Evolutionary conservation across 35 echinoderm and acorn worm species (phyloP).

Genomic region (Strongylocentrotus purpuratus): DNA sequence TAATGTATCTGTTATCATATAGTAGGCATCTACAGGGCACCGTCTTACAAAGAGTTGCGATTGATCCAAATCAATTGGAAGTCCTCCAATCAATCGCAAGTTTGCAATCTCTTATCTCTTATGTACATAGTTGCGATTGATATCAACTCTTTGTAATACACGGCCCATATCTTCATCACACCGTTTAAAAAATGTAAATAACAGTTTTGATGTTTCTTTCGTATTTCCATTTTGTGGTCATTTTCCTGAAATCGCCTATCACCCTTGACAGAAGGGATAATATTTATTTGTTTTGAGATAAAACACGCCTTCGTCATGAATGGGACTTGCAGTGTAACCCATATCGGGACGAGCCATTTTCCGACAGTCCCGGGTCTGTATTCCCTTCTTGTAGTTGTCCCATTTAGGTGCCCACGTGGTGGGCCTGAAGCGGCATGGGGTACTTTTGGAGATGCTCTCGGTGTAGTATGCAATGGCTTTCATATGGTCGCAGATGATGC

Average conservation of each 20-base stretch:
- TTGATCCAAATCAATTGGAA: too few species aligned
- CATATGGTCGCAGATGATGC: neutral
- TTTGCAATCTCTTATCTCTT: too few species aligned
- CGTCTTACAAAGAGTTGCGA: too few species aligned
- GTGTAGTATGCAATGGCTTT: constrained; percentile 24
- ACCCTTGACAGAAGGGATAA: neutral
- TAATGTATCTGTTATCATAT: too few species aligned
- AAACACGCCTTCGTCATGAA: neutral
- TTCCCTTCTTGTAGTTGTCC: neutral
- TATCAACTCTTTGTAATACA: too few species aligned
- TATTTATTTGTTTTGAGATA: constrained; percentile 10
- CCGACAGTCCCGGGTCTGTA: neutral
- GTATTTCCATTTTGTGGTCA: neutral
- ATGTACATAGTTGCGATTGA: too few species aligned
- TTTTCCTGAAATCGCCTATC: neutral
- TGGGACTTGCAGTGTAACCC: neutral
- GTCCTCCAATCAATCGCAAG: too few species aligned
- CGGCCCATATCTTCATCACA: too few species aligned
- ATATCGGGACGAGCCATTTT: neutral
- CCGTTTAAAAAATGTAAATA: neutral
- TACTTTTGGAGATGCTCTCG: neutral
- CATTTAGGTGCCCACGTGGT: neutral
- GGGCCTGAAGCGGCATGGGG: neutral
- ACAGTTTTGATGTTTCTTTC: neutral
- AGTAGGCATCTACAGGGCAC: too few species aligned